A percentile compares a stretch with the other conserved stretches of the same genome.
Evolutionary conservation across 2,113 vertebrate species (phyloP).

Genomic region (Garra rufa): DNA sequence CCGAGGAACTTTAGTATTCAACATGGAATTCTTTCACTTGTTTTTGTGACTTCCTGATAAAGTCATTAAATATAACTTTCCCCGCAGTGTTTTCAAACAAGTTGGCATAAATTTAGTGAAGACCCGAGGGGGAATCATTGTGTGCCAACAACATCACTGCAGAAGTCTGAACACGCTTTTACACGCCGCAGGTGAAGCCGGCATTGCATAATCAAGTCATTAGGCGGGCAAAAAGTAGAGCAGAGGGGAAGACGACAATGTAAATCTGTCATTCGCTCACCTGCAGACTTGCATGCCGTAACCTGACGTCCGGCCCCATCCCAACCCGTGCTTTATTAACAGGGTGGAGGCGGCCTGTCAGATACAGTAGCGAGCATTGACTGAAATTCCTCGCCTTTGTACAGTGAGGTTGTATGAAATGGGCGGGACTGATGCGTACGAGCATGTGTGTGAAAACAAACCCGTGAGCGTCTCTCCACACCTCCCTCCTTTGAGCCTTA

Average conservation of each 20-base stretch:
- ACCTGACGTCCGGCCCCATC: constrained; percentile 62
- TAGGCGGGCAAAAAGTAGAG: constrained; percentile 61
- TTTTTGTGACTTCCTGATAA: neutral
- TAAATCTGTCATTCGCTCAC: constrained; percentile 67
- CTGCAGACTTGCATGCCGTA: constrained; percentile 65
- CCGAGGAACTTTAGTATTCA: neutral
- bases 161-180: constrained; percentile 8
- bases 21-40: neutral
- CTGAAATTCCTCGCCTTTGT: neutral
- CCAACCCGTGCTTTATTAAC: constrained; percentile 60
- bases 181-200: neutral
- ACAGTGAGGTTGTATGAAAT: neutral
- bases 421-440: neutral
- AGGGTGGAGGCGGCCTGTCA: constrained; percentile 1
- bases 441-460: constrained; percentile 12
- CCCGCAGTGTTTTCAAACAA: neutral
- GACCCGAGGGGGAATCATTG: neutral
- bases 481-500: neutral
- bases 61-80: constrained; percentile 26
- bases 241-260: constrained; percentile 62
- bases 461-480: neutral
- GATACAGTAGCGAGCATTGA: constrained; percentile 48
- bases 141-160: neutral
- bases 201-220: constrained; percentile 65
- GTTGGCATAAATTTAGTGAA: neutral